Evolutionary conservation across 64 coral and sea anemone species (phyloP).

Genomic region (Cladopsammia gracilis): DNA sequence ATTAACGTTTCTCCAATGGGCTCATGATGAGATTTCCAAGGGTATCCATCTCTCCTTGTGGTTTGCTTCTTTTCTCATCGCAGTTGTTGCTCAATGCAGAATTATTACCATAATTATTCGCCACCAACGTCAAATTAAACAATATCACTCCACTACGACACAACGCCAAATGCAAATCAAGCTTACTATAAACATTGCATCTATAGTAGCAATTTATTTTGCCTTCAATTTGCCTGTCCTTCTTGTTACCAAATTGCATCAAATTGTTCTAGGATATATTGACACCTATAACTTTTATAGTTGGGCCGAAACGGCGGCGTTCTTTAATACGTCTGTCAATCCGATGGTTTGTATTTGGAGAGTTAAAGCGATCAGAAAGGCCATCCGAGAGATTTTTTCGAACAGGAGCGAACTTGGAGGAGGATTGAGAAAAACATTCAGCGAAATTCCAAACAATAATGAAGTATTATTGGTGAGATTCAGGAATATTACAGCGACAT

Average conservation of each 20-base stretch:
- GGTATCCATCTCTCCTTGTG: constrained; percentile 56
- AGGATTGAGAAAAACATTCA: neutral
- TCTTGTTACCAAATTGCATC: constrained; percentile 56
- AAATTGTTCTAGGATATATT: constrained; percentile 41
- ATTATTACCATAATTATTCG: constrained; percentile 49
- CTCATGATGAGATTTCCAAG: constrained; percentile 32
- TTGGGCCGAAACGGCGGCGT: constrained; percentile 85
- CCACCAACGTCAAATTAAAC: constrained; percentile 57
- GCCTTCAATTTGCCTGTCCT: constrained; percentile 77
- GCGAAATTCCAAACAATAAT: too few species aligned
- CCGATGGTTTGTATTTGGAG: constrained; percentile 81
- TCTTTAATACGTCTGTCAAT: constrained; percentile 79
- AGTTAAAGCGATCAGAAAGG: constrained; percentile 31
- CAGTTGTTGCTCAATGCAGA: constrained; percentile 49
- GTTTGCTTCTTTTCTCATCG: constrained; percentile 49
- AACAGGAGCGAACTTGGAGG: neutral
- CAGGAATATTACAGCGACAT: too few species aligned
- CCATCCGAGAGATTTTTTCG: constrained; percentile 6
- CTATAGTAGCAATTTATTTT: constrained; percentile 77
- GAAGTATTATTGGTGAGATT: too few species aligned
- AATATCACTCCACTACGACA: constrained; percentile 9
- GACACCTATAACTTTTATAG: constrained; percentile 78
- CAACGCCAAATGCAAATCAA: constrained; percentile 25
- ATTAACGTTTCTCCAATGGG: too few species aligned
- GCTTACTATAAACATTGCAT: constrained; percentile 61